Base-by-base conservation (phyloP, 2,113 vertebrate species). In the Anser brachyrhynchus region DNA sequence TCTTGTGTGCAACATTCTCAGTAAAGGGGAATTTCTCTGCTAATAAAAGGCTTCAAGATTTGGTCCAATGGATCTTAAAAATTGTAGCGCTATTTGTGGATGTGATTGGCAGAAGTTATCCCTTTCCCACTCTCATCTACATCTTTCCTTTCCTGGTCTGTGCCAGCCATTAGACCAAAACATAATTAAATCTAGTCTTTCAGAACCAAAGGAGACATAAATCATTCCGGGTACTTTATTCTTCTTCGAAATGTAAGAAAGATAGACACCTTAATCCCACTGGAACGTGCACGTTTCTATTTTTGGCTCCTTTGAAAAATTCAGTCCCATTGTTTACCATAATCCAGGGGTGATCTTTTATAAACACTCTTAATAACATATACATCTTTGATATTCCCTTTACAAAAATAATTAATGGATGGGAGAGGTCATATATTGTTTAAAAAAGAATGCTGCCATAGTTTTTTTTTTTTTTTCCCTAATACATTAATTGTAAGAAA, bases 51-150 rank as follows among this genome's bases (percentile, higher is more conserved):
- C 65, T 66, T 54, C 88, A 39, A 43, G 79, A 70, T 92, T 87
- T 87, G 92, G 29, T 89, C 83, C n/a, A 39, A 3, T 73, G 80
- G 90, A 7, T 84, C 83, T 92, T 64, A 26, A 55, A 88, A 89
- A 28, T 22, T 51, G 31, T 35, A 64, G 22, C n/a, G 90, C 62
- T 86, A 16, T 90, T 93, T 93, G 35, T 79, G 73, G 73, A 4
- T 69, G 39, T 78, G 76, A 81, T 39, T 92, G 88, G 86, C 90
- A 95, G 92, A 13, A 59, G 57, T 39, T 66, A 76, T 66, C 77
- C 54, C 39, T 87, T 88, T 79, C 54, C 92, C 39, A 19, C 74
- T 55, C 73, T 65, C 57, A 43, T 59, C 84, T 70, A 14, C 44
- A 16, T 65, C 35, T 84, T 86, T 72, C 26, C 62, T 41, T 76